Percentiles rank a stretch among this genome's conserved stretches.
Evolutionary conservation across 1,140 invertebrate species (phyloP).

Genomic region (Aphis craccivora): DNA sequence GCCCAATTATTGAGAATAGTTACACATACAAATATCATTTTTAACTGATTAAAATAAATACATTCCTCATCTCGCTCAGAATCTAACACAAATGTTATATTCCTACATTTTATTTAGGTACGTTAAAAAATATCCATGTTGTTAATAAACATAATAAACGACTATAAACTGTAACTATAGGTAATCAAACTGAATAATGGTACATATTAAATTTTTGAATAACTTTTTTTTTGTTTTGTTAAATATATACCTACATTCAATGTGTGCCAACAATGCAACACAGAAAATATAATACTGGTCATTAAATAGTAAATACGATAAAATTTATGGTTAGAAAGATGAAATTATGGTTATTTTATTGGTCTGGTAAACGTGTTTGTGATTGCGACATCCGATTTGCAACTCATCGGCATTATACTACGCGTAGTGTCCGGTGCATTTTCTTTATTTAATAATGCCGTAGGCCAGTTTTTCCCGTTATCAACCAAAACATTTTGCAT

Average conservation of each 20-base stretch:
- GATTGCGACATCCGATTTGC: slow-evolving; percentile 49
- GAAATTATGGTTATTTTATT: slow-evolving; percentile 48
- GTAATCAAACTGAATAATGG: not conserved
- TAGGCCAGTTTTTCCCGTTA: slow-evolving; percentile 19
- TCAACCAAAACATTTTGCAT: slow-evolving; percentile 20
- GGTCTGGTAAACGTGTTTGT: slow-evolving; percentile 15
- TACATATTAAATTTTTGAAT: not conserved
- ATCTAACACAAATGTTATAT: not conserved
- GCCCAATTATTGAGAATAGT: too few relatives aligned
- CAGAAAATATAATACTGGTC: not conserved
- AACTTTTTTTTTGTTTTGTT: not conserved
- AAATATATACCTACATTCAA: slow-evolving; percentile 1
- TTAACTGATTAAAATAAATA: not conserved
- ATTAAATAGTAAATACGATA: not conserved
- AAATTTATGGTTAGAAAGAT: not conserved
- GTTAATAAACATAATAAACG: too few relatives aligned
- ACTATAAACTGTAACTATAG: not conserved
- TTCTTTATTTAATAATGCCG: slow-evolving; percentile 23
- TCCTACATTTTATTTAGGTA: not conserved
- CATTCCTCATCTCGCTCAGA: not conserved
- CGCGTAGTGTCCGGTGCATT: not conserved
- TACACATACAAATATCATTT: too few relatives aligned
- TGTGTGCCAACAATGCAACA: not conserved
- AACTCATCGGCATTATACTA: not conserved
- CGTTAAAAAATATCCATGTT: not conserved